These are phyloP conservation scores for Pagrus major DNA, from an alignment of 2,113 vertebrate genomes.

Conservation along the genomic window DNA sequence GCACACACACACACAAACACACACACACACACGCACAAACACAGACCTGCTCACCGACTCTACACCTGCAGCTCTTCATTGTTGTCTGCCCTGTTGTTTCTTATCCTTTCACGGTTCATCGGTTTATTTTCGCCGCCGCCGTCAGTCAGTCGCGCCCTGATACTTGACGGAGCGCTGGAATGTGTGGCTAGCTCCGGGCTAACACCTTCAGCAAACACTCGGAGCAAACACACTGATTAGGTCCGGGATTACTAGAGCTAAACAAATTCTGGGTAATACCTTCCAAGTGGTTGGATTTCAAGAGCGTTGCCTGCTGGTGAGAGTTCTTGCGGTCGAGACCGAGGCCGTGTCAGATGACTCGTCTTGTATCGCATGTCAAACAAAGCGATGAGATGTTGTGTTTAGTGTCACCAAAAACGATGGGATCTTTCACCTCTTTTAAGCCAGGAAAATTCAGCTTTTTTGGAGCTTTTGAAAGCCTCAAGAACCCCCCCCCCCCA, in stretches of 20 bases:
- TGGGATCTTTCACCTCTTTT: background rate
- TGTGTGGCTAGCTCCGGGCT: constrained; percentile 60
- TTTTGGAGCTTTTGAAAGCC: constrained; percentile 5
- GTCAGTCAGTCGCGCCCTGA: constrained; percentile 18
- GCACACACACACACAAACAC: constrained; percentile 27
- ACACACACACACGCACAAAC: constrained; percentile 41
- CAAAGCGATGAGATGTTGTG: constrained; percentile 38
- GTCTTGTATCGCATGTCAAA: constrained; percentile 13
- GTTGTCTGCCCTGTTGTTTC: constrained; percentile 36
- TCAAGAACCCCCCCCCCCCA: no score
- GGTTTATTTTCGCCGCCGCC: constrained; percentile 55
- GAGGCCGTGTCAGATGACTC: constrained; percentile 10
- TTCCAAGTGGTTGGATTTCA: constrained; percentile 42
- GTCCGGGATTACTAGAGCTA: constrained; percentile 73
- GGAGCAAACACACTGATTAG: constrained; percentile 80
- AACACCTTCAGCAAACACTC: constrained; percentile 81
- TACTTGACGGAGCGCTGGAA: constrained; percentile 61
- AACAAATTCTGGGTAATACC: constrained; percentile 68
- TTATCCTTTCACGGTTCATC: constrained; percentile 39
- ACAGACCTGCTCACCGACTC: constrained; percentile 27
- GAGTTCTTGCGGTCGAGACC: background rate
- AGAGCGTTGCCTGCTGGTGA: background rate
- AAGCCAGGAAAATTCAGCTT: background rate
- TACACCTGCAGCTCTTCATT: constrained; percentile 59
- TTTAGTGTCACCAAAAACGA: constrained; percentile 14